Evolutionary conservation across 2,113 vertebrate genomes (phyloP), one percentile per base, ranked within the genome.

Genomic region (Strix aluco): DNA sequence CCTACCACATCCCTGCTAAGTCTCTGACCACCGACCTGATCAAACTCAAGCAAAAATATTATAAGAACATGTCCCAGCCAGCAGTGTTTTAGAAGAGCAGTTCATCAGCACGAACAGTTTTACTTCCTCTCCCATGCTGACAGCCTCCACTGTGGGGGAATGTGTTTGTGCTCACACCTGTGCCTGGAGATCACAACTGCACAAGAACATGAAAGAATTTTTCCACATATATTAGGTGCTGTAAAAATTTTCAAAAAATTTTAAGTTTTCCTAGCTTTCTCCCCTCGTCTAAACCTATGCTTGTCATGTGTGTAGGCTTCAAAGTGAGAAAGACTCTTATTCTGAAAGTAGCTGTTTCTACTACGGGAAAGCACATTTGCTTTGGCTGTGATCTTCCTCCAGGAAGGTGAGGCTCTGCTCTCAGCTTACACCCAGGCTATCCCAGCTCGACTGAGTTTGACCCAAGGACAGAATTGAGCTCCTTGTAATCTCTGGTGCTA

Each of bases 161-260:
- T 11, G 80, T 78, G 51, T 84, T 92, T 89, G 46, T 51, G 67
- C 71, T 95, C 89, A 73, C 91, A 91, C 78, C 92, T 92, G 77
- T 74, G 83, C 71, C 77, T 61, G 5, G 49, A 88, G 78, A 94
- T 74, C 89, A 82, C 77, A 91, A 82, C 88, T 36, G 62, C 70
- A 75, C 73, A 42, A 61, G 57, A 96, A 91, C 38, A 58, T 54
- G 42, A 62, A 81, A 91, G 59, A 67, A 21, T 38, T 88, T n/a
- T 78, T 90, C 55, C 30, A 71, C 4, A 10, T n/a, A 26, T 17
- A 54, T 70, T 66, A 94, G 71, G 46, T 44, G 54, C 87, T 82
- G 90, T 15, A 66, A 66, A 87, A 62, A 16, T 40, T 78, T 51
- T 38, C 67, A 51, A 70, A 4, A n/a, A 30, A 19, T 88, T 80